phyloP scores from a whole-genome alignment of 2,888 invertebrate genomes.

The Ophioninae sp. region DNA sequence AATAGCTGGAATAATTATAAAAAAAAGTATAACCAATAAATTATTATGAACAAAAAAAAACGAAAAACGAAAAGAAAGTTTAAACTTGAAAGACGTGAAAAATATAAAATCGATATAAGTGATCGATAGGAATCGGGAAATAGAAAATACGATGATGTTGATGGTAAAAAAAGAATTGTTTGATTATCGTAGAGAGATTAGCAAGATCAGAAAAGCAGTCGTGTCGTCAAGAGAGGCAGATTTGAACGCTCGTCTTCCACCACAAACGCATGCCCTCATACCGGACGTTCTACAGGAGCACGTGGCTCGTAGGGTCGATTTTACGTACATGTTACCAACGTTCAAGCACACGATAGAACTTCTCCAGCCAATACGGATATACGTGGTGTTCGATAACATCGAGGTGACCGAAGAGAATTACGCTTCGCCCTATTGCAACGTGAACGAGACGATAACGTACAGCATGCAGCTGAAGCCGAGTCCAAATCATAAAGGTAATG shows the following conservation, averaged over 20 bases:
- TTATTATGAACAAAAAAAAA: no score
- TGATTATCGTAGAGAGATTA: conserved; percentile 81
- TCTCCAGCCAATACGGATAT: conserved; percentile 85
- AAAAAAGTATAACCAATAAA: no score
- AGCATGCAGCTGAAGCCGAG: conserved; percentile 82
- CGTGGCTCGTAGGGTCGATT: conserved; percentile 85
- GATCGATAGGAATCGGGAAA: no score
- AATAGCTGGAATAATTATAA: not conserved
- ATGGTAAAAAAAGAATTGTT: not conserved
- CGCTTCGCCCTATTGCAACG: conserved; percentile 83
- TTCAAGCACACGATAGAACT: conserved; percentile 81
- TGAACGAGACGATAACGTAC: conserved; percentile 85
- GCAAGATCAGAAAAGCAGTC: conserved; percentile 82
- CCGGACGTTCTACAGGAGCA: conserved; percentile 88
- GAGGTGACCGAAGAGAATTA: conserved; percentile 87
- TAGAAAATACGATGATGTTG: not conserved
- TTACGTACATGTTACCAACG: conserved; percentile 75
- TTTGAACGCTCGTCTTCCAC: conserved; percentile 83
- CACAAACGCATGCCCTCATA: conserved; percentile 85
- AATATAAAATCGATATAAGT: no score
- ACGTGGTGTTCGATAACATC: conserved; percentile 88
- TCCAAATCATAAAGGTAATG: conserved; percentile 71
- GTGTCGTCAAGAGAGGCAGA: conserved; percentile 82
- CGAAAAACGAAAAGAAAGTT: no score
- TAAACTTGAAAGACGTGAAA: no score